These are phyloP conservation scores for Motacilla tschutschensis DNA, from an alignment of 2,113 vertebrate genomes.

Conservation along the genomic window DNA sequence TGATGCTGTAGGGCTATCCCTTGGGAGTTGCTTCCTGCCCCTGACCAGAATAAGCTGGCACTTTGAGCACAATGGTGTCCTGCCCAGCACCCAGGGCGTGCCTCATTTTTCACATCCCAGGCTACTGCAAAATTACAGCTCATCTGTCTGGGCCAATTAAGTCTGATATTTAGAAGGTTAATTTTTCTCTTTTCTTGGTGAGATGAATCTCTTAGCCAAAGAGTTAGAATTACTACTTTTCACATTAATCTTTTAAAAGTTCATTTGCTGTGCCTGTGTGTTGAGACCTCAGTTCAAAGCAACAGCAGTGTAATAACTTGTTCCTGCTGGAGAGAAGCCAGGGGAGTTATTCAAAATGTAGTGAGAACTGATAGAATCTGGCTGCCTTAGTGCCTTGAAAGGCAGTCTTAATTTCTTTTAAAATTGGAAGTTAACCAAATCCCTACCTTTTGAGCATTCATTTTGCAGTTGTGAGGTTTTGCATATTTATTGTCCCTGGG, in stretches of 20 bases:
- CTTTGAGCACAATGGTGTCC: neutral
- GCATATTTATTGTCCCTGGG: neutral
- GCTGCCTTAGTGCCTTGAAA: neutral
- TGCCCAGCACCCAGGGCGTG: fast-evolving
- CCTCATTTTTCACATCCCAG: neutral
- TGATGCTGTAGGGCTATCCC: neutral
- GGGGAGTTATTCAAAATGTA: neutral
- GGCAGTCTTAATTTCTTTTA: neutral
- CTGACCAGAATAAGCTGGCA: neutral
- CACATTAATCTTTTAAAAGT: neutral
- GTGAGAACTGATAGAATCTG: neutral
- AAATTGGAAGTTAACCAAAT: neutral
- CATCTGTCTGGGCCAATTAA: neutral
- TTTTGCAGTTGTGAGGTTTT: neutral
- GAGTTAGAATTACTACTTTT: neutral
- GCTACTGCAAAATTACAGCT: neutral
- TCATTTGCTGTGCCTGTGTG: neutral
- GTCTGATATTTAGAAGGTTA: neutral
- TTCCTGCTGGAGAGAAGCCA: neutral
- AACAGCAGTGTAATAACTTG: neutral
- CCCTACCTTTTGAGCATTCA: neutral
- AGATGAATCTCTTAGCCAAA: neutral
- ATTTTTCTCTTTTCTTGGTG: neutral
- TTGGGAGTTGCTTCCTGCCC: neutral
- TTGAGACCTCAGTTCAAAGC: neutral